A percentile compares a stretch with the other conserved stretches of the same genome.
Evolutionary conservation across 37 sponge, comb jelly and placozoan species (phyloP).

Genomic region (Cliona cf. orientalis): DNA sequence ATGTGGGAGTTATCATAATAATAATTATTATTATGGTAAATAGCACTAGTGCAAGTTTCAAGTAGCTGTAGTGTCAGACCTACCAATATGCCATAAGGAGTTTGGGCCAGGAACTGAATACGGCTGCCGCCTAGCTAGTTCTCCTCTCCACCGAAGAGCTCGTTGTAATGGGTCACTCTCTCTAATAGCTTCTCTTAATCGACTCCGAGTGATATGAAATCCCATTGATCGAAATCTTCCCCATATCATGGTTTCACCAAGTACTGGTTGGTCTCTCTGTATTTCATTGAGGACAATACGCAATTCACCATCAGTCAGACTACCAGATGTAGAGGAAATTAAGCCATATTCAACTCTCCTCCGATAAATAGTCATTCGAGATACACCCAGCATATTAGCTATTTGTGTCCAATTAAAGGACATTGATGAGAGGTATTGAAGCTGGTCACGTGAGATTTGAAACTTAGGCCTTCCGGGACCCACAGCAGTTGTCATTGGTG

Average conservation of each 20-base stretch:
- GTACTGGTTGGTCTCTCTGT: constrained; percentile 4
- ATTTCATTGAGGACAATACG: not conserved
- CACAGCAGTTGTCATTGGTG: constrained; percentile 2
- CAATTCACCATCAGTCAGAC: constrained; percentile 19
- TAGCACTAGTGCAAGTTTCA: too few species aligned
- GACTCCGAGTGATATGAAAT: not conserved
- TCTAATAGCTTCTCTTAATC: not conserved
- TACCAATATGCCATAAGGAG: constrained; percentile 80
- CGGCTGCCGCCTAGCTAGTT: constrained; percentile 19
- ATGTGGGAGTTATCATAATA: too few species aligned
- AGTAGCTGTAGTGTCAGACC: too few species aligned
- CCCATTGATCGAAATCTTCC: constrained; percentile 28
- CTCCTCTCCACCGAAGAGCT: constrained; percentile 35
- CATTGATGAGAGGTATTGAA: constrained; percentile 45
- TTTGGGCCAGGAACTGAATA: constrained; percentile 73
- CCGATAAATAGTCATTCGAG: constrained; percentile 45
- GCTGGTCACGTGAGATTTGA: constrained; percentile 6
- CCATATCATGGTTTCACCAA: constrained; percentile 49
- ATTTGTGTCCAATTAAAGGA: constrained; percentile 59
- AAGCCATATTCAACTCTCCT: constrained; percentile 39
- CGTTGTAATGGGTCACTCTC: constrained; percentile 7
- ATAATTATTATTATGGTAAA: too few species aligned
- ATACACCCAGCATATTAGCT: constrained; percentile 45
- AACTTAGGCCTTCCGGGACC: constrained; percentile 33
- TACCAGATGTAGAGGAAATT: not conserved